Conservation (phyloP, 1,140 invertebrate species). For the Tetragnatha versicolor region DNA sequence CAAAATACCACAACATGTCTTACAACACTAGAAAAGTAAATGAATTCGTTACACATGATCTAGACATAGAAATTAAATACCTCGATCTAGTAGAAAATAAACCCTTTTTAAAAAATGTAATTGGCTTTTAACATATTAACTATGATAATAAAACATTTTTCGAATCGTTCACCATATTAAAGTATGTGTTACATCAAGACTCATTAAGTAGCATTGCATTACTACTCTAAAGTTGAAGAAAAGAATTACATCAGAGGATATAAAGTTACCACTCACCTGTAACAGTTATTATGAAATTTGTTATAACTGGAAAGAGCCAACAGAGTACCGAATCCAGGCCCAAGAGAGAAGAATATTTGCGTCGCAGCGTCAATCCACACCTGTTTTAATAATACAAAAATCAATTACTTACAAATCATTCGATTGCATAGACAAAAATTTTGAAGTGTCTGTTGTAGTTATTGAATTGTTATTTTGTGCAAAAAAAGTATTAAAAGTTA, state of each 20-base stretch:
- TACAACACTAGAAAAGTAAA: too few species aligned
- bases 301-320: slow-evolving; percentile 70
- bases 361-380: slow-evolving; percentile 72
- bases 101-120: too few species aligned
- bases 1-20: too few species aligned
- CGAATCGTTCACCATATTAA: too few species aligned
- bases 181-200: too few species aligned
- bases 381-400: slow-evolving; percentile 57
- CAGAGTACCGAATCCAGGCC: slow-evolving; percentile 71
- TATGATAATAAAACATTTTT: too few species aligned
- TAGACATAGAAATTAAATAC: too few species aligned
- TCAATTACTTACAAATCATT: neutral
- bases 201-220: too few species aligned
- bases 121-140: too few species aligned
- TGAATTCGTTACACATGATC: too few species aligned
- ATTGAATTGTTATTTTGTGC: neutral
- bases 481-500: neutral
- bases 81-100: too few species aligned
- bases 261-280: slow-evolving; percentile 68
- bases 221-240: neutral
- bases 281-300: slow-evolving; percentile 72
- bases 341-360: slow-evolving; percentile 69
- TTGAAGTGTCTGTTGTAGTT: neutral
- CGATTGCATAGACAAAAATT: neutral
- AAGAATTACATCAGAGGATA: neutral